Evolutionary conservation across 2,888 invertebrate species (phyloP), one percentile per base, ranked within the genome.

Genomic region (Cremastinae sp.): DNA sequence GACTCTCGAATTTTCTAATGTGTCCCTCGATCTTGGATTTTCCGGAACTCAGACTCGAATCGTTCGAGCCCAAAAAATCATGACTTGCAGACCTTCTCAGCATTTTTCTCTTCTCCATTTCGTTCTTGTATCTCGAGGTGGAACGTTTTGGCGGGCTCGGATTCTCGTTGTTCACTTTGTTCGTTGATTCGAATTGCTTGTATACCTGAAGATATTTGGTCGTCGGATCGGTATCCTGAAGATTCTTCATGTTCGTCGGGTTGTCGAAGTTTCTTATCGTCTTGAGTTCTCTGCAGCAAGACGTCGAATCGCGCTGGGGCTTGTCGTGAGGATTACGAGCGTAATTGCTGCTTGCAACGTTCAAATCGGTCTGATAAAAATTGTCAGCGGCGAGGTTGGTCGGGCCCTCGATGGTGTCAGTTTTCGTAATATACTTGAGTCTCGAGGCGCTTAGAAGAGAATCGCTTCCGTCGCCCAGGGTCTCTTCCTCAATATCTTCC

Each of bases 401-500:
- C 20, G 36, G 28, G 18, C 77, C 78, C 53, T 81, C 80, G 72
- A 65, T 75, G 0, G 76, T 9, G n/a, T 75, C 79, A 65, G 74
- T 80, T 14, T 83, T 85, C 36, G 78, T 71, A 14, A 79, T 80
- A 64, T 87, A 88, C 41, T 89, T 89, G 3, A 89, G 75, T 3
- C 88, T 90, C 0, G 94, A 93, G 0, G 93, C 92, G 80, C 94
- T 94, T 8, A 94, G 87, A 49, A 95, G 88, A 0, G 94, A 94
- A 85, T 95, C 95, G 0, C 94, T 94, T 34, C 93, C 94, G 34
- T 90, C 90, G 20, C 87, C 87, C 2, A 88, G 71, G 0, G 87
- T 88, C 16, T 62, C 88, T 20, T 86, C 84, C 28, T 88, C 88
- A 36, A 82, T 80, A 85, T 94, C 93, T 85, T 94, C 93, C 78